Base-by-base conservation (phyloP, 2,888 invertebrate species). In the Apodemia zela region DNA sequence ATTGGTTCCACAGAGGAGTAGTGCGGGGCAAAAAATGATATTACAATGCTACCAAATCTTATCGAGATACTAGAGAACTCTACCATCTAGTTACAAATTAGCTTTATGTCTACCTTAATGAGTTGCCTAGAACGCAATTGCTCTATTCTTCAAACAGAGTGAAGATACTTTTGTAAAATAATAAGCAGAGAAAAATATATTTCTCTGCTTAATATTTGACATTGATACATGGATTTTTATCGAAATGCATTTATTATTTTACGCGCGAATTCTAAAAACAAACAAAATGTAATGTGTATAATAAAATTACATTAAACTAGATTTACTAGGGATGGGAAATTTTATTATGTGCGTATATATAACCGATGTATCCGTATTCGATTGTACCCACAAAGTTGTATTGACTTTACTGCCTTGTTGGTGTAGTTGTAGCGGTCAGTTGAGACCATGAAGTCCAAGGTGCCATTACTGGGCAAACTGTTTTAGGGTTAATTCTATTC, bases 221-320 rank as follows among this genome's bases (percentile, higher is more conserved):
- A 45, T 45, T 17, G 45, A 45, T n/a, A n/a, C n/a, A 45, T 45
- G 7, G 8, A 2, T 45, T 45, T 45, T 42, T 42, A 42, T 45
- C n/a, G 17, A 45, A n/a, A n/a, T 0, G 45, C n/a, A 17, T 45
- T n/a, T n/a, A 45, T 45, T 45, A 45, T 17, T 45, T 45, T 17
- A 17, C n/a, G 45, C 45, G 45, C 7, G 45, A 45, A 45, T 17
- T 45, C 15, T 45, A 0, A 45, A 45, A 45, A 45, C 45, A 45
- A 45, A 45, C 45, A 45, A 45, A 45, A 45, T 45, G 45, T 45
- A n/a, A 45, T 45, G 45, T 45, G 45, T 17, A 1, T 45, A 45
- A 45, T 45, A 45, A 45, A 45, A 45, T n/a, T 15, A 45, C 45
- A 45, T 45, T n/a, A 45, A 45, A 45, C 45, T 45, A 45, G 45